phyloP scores from a whole-genome alignment of 2,113 vertebrate genomes.

The Hemicordylus capensis region DNA sequence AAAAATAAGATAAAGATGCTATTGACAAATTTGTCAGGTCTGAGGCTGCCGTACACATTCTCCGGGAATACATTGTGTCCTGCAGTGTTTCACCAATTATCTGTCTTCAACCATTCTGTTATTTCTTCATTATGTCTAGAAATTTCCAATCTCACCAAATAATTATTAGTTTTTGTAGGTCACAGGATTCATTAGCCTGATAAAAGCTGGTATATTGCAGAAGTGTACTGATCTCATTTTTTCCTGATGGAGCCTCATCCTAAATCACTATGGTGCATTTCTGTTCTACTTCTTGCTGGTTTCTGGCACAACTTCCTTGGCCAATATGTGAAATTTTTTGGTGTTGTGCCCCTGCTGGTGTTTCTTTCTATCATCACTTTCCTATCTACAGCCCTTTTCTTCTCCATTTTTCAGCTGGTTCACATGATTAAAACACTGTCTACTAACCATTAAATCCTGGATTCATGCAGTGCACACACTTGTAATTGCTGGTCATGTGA shows the following conservation, averaged over 20 bases:
- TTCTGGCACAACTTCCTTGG: background rate
- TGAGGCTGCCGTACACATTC: background rate
- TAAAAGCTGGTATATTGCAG: background rate
- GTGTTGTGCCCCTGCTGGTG: background rate
- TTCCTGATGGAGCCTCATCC: background rate
- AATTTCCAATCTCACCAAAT: slow-evolving; percentile 3
- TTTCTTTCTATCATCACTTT: background rate
- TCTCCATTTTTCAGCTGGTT: too few relatives aligned
- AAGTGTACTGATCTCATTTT: background rate
- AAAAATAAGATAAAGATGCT: background rate
- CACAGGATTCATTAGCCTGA: slow-evolving; percentile 6
- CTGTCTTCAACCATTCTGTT: background rate
- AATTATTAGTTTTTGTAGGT: slow-evolving; percentile 13
- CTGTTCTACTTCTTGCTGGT: background rate
- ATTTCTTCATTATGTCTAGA: slow-evolving; percentile 23
- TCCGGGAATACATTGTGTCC: background rate
- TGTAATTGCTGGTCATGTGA: too few relatives aligned
- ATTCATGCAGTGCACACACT: too few relatives aligned
- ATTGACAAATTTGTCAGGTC: background rate
- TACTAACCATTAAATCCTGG: too few relatives aligned
- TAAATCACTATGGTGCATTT: background rate
- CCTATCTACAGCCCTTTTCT: background rate
- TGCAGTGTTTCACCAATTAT: background rate
- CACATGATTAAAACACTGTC: too few relatives aligned
- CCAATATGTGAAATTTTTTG: background rate